Evolutionary conservation across 2,113 vertebrate genomes (phyloP).

Genomic region (Desmodus rotundus): DNA sequence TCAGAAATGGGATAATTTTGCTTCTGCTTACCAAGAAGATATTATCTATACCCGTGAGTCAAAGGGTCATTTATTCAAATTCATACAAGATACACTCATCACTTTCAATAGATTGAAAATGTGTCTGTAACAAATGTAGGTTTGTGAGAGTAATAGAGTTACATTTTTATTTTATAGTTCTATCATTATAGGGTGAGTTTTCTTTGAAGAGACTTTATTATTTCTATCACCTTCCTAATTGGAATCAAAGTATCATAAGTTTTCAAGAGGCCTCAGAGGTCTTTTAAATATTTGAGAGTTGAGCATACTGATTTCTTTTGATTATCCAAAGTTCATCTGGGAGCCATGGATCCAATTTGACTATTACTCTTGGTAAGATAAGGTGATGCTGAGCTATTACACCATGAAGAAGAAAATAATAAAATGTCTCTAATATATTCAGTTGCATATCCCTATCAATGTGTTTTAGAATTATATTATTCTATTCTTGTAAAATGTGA

Average conservation of each 20-base stretch:
- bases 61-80: conserved; percentile 21
- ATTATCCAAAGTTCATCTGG: conserved; percentile 48
- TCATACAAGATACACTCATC: background rate
- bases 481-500: conserved; percentile 33
- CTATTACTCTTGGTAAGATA: background rate
- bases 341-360: conserved; percentile 23
- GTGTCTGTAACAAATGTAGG: conserved; percentile 15
- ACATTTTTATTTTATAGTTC: conserved; percentile 54
- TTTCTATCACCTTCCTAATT: conserved; percentile 51
- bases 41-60: background rate
- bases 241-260: conserved; percentile 44
- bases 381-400: background rate
- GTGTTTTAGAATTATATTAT: conserved; percentile 55
- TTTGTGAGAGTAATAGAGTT: background rate
- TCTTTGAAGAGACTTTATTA: conserved; percentile 57
- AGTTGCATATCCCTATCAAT: background rate
- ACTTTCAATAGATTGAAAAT: conserved; percentile 11
- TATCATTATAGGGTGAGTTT: conserved; percentile 19
- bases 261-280: conserved; percentile 38
- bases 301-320: conserved; percentile 32
- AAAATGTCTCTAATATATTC: conserved; percentile 45
- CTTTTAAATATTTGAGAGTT: conserved; percentile 56
- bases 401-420: background rate
- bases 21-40: background rate
- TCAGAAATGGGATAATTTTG: background rate